phyloP scores from a whole-genome alignment of 2,797 vertebrate genomes.

The Danio jaintianensis region DNA sequence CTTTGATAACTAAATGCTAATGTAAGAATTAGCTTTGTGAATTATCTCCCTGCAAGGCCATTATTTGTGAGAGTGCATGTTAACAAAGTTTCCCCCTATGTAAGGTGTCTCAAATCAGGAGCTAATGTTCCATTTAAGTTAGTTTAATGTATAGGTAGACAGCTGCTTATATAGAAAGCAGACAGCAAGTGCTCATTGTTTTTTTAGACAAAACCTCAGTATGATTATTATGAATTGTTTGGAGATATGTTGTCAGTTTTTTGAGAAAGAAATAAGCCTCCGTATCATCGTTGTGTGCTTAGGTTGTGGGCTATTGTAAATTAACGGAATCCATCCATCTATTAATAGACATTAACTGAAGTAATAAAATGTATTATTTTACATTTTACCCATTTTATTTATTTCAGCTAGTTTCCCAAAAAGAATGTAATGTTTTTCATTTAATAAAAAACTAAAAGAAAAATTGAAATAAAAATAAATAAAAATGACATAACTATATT shows the following conservation, averaged over 20 bases:
- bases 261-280: neutral
- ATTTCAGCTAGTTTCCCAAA: too few species aligned
- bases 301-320: neutral
- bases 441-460: too few species aligned
- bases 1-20: conserved; percentile 4
- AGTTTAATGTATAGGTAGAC: neutral
- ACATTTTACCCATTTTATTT: too few species aligned
- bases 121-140: conserved; percentile 14
- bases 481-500: too few species aligned
- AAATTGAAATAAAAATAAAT: too few species aligned
- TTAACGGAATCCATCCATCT: too few species aligned
- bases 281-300: neutral
- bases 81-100: conserved; percentile 6
- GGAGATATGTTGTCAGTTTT: neutral
- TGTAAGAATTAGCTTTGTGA: conserved; percentile 4
- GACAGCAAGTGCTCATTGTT: neutral
- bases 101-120: neutral
- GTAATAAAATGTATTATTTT: too few species aligned
- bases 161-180: conserved; percentile 5
- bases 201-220: conserved; percentile 2
- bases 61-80: neutral
- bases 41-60: neutral
- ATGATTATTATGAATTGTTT: conserved; percentile 5
- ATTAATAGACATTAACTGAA: too few species aligned
- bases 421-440: too few species aligned